Evolutionary conservation across 2,888 invertebrate species (phyloP), one percentile per base, ranked within the genome.

Genomic region (Polymixis flavicincta): DNA sequence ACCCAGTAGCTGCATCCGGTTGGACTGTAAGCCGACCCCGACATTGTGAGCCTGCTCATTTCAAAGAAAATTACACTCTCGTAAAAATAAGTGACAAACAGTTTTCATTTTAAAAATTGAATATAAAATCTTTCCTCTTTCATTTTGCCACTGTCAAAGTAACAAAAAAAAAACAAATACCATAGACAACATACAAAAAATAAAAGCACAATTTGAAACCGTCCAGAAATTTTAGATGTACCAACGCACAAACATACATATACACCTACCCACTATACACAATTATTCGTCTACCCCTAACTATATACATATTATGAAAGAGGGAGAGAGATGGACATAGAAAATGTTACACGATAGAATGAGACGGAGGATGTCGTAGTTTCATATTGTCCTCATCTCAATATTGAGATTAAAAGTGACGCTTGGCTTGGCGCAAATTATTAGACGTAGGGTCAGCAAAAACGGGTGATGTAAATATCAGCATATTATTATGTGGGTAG

Each of bases 351-450:
- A 52, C 0, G 92, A 76, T 78, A 5, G 84, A 90, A 78, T 80
- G 91, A 87, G 92, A 92, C 71, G 78, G 80, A 76, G 71, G 69
- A 79, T 74, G 84, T 87, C 92, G 93, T 93, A 94, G 94, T 94
- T 94, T 93, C 94, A 94, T 93, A 95, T 94, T 95, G 95, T 95
- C 91, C 95, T 94, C 95, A 95, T 96, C 95, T 95, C 95, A 96
- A 96, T 96, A 96, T 95, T 95, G 94, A 96, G 96, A 96, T 96
- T 96, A 96, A 96, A 96, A 96, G 95, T 95, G 95, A 96, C 93
- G 95, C 93, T 93, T 94, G 92, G 95, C 95, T 95, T 95, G 95
- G 94, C 92, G 92, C 95, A 93, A 95, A 95, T 96, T 95, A 95
- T 95, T 94, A 94, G 91, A 89, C 66, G 92, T 89, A 95, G 60